Conservation (phyloP, 2,113 vertebrate genomes). For the Proterorhinus semilunaris region DNA sequence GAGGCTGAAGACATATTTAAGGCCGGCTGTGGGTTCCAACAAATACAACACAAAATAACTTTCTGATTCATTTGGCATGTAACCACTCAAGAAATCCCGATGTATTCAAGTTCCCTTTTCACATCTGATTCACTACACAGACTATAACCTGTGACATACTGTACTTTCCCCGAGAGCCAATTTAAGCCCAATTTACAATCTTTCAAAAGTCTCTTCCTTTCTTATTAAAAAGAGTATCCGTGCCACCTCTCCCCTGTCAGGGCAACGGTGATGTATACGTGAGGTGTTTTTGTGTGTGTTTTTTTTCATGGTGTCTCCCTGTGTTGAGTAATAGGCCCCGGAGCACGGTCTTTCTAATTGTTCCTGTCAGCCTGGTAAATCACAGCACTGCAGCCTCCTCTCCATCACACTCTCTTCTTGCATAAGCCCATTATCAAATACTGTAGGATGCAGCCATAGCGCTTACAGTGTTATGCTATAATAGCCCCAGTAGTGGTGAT, state of each 20-base stretch:
- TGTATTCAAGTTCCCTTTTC: too few species aligned
- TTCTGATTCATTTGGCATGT: too few species aligned
- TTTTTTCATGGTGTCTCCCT: constrained; percentile 41
- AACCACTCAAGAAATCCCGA: too few species aligned
- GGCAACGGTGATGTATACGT: constrained; percentile 43
- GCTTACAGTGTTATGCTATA: constrained; percentile 18
- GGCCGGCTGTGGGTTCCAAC: too few species aligned
- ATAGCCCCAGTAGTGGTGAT: constrained; percentile 14
- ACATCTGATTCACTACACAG: neutral
- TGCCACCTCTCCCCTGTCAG: constrained; percentile 20
- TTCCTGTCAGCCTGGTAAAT: constrained; percentile 69
- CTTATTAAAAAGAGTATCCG: constrained; percentile 21
- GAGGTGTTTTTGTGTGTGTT: constrained; percentile 14
- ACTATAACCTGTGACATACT: neutral
- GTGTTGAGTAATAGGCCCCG: constrained; percentile 58
- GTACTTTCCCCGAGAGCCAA: neutral
- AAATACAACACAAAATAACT: too few species aligned
- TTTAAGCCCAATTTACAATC: constrained; percentile 8
- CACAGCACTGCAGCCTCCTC: constrained; percentile 41
- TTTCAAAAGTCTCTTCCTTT: constrained; percentile 16
- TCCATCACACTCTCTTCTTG: constrained; percentile 52
- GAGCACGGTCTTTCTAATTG: constrained; percentile 60
- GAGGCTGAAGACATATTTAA: too few species aligned
- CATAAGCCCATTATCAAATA: constrained; percentile 56
- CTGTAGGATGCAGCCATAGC: constrained; percentile 20